Conservation (phyloP, 1,140 invertebrate genomes). For the Marisa cornuarietis region DNA sequence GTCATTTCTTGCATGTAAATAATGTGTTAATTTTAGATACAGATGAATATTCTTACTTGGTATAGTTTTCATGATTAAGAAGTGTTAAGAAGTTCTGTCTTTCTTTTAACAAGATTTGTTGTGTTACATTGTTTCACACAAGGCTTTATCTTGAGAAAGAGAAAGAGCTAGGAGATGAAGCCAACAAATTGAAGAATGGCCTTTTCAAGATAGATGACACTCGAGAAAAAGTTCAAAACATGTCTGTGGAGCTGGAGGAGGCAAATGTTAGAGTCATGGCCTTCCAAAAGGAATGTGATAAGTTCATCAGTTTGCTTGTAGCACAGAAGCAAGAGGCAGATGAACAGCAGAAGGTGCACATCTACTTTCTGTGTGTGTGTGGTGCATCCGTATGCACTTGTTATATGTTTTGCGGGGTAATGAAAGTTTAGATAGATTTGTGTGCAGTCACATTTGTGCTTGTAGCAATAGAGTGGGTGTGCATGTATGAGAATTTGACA, state of each 20-base stretch:
- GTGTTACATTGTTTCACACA: too few species aligned
- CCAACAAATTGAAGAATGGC: slow-evolving; percentile 75
- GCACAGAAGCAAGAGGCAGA: slow-evolving; percentile 80
- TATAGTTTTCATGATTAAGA: too few species aligned
- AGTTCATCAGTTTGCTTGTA: slow-evolving; percentile 77
- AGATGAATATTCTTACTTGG: too few species aligned
- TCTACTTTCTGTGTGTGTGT: neutral
- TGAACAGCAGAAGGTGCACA: slow-evolving; percentile 70
- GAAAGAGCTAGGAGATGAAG: slow-evolving; percentile 73
- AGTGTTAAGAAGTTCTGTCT: too few species aligned
- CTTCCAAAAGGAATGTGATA: slow-evolving; percentile 76
- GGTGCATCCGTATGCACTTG: neutral
- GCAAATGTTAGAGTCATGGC: slow-evolving; percentile 76
- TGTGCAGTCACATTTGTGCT: neutral
- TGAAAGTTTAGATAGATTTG: neutral
- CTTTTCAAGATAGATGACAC: slow-evolving; percentile 79
- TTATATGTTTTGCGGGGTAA: neutral
- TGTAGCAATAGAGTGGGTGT: neutral
- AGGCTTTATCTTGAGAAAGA: slow-evolving; percentile 78
- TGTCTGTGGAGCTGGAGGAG: slow-evolving; percentile 78
- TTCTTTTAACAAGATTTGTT: too few species aligned
- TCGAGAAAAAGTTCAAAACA: slow-evolving; percentile 71
- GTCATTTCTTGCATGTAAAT: too few species aligned
- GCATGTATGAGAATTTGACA: neutral
- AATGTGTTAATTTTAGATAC: too few species aligned